Percentiles rank a stretch among this genome's conserved stretches.
Conservation (phyloP, 2,113 vertebrate species). For the Hepsetus odoe region DNA sequence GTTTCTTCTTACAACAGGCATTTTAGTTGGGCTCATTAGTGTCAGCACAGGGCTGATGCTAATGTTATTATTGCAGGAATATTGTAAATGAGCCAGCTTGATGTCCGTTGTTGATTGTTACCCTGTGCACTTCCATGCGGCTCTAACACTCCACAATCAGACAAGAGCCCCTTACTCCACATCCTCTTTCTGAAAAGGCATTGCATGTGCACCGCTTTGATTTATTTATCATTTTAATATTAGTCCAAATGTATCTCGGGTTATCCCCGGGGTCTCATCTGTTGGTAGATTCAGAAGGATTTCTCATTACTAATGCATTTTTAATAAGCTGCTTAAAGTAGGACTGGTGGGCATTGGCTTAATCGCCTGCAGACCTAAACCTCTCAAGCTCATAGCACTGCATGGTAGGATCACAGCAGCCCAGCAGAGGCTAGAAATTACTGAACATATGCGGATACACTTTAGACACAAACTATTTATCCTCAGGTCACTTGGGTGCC, state of each 20-base stretch:
- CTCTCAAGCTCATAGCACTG: slow-evolving; percentile 1
- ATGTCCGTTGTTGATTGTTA: neutral
- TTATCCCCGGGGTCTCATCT: slow-evolving; percentile 38
- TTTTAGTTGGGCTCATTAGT: neutral
- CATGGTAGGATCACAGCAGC: neutral
- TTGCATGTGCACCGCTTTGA: too few relatives aligned
- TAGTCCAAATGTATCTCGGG: slow-evolving; percentile 7
- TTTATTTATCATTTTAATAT: slow-evolving; percentile 28
- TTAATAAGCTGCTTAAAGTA: slow-evolving; percentile 45
- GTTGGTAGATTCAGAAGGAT: slow-evolving; percentile 28
- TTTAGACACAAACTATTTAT: neutral
- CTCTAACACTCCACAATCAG: neutral
- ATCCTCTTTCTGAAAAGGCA: neutral
- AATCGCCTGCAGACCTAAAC: slow-evolving; percentile 15
- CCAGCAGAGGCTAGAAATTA: neutral
- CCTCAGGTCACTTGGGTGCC: neutral
- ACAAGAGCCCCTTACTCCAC: neutral
- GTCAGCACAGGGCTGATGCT: neutral
- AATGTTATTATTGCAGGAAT: neutral
- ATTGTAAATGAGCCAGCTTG: neutral
- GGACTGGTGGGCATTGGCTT: slow-evolving; percentile 16
- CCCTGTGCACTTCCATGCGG: neutral
- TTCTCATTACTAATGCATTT: slow-evolving; percentile 50
- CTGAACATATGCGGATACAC: neutral
- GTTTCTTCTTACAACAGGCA: neutral